Base-by-base conservation (phyloP, 1,140 invertebrate genomes). In the Hestina assimilis region DNA sequence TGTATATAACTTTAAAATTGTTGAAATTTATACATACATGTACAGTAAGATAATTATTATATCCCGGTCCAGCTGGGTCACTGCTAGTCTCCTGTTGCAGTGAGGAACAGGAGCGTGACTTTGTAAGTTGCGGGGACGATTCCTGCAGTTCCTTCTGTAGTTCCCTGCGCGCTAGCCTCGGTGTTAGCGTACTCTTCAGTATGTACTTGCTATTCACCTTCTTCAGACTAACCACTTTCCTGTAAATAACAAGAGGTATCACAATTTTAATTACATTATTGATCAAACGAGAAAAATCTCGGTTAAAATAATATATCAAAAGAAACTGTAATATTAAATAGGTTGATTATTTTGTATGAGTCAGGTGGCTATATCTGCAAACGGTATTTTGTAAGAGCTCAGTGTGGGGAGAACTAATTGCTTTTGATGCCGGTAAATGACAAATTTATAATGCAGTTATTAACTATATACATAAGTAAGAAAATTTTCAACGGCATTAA, bases 121-220 rank as follows among this genome's bases (percentile, higher is more conserved):
- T 92, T 57, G 92, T 90, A 1, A 91, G 91, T 55, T 89, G 92
- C 38, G 83, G 86, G 0, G 89, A 89, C 15, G 81, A 79, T 11
- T 83, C 31, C n/a, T 11, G 69, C 17, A 92, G 72, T 57, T 91
- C 91, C 57, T 93, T 94, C 58, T 93, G 90, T 20, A 93, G 89
- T 56, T 93, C 92, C 60, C 92, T 94, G 5, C 95, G 89, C 7
- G 92, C 91, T 19, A 95, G 76, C 56, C 92, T 91, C 0, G 95
- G 95, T 0, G 95, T 96, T 29, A 96, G 69, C 0, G 95, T 95
- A 19, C 94, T 95, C 83, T 95, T 95, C 3, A 96, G 75, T 31
- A 96, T 96, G 63, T 96, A 93, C 66, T 94, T 95, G 69, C 94
- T 95, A 72, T 93, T 95, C 0, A 95, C 92, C 75, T 96, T 96